Evolutionary conservation across 2,797 vertebrate genomes (phyloP).

Genomic region (Kryptopterus vitreolus): DNA sequence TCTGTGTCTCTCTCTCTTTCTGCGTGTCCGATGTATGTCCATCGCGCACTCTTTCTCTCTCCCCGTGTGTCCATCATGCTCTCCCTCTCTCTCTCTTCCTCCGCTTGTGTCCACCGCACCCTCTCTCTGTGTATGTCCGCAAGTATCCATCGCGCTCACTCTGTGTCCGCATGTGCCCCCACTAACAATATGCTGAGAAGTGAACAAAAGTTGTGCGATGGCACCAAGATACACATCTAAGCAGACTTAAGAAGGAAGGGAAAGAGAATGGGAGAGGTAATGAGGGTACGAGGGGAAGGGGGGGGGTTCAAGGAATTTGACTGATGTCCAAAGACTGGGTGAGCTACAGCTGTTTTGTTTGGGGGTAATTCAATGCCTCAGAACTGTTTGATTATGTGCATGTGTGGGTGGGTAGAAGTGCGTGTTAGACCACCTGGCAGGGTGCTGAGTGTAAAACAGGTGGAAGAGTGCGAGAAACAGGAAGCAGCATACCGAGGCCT

Average conservation of each 20-base stretch:
- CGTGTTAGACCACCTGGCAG: conserved; percentile 45
- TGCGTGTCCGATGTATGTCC: too few relatives aligned
- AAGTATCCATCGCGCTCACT: too few relatives aligned
- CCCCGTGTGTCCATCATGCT: too few relatives aligned
- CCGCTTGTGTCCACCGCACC: too few relatives aligned
- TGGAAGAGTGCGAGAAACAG: conserved; percentile 39
- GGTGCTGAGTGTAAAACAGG: conserved; percentile 41
- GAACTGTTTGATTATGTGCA: conserved; percentile 34
- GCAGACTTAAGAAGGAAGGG: background rate
- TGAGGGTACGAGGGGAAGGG: too few relatives aligned
- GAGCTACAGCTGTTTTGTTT: conserved; percentile 64
- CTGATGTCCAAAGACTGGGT: conserved; percentile 56
- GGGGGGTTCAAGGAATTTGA: conserved; percentile 20
- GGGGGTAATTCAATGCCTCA: conserved; percentile 62
- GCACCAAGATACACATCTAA: background rate
- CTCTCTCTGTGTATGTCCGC: too few relatives aligned
- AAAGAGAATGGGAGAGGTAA: background rate
- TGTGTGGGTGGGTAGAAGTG: conserved; percentile 11
- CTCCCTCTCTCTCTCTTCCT: too few relatives aligned
- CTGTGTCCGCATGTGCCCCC: too few relatives aligned
- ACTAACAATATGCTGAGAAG: background rate
- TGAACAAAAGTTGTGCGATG: background rate
- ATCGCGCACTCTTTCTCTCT: too few relatives aligned
- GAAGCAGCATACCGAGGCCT: conserved; percentile 37
- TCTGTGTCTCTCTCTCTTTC: too few relatives aligned